Evolutionary conservation across 2,113 vertebrate species (phyloP).

Genomic region (Smithornis capensis): DNA sequence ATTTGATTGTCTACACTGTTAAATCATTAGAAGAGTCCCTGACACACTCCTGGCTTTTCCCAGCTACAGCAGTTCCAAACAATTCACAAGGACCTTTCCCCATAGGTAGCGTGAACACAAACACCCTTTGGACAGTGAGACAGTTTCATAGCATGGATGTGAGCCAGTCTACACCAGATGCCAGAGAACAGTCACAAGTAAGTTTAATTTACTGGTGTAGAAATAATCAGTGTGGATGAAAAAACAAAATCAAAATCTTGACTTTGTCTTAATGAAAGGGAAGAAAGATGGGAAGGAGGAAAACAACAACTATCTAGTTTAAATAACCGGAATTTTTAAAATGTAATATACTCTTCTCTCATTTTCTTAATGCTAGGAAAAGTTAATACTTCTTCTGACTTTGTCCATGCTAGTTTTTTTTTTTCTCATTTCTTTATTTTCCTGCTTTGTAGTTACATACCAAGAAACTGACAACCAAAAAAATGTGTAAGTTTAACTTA

Average conservation of each 20-base stretch:
- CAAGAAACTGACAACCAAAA: not conserved
- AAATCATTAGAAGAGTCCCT: not conserved
- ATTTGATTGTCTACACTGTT: slow-evolving; percentile 7
- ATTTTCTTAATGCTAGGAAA: not conserved
- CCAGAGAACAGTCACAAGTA: not conserved
- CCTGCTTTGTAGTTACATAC: not conserved
- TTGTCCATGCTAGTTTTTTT: not conserved
- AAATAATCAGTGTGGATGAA: not conserved
- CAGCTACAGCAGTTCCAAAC: not conserved
- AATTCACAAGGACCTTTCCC: not conserved
- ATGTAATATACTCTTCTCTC: not conserved
- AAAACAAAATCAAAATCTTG: not conserved
- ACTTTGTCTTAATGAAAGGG: not conserved
- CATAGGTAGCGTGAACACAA: not conserved
- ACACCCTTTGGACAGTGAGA: not conserved
- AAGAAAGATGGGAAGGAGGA: not conserved
- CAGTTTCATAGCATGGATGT: not conserved
- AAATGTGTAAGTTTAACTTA: not conserved
- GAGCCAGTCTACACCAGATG: not conserved
- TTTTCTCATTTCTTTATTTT: not conserved
- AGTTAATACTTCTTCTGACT: not conserved
- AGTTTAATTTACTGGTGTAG: not conserved
- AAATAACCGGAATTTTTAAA: not conserved
- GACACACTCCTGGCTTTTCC: not conserved
- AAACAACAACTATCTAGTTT: not conserved